These are phyloP conservation scores for Pocillopora damicornis DNA, from an alignment of 64 coral and sea anemone species.

Conservation along the genomic window DNA sequence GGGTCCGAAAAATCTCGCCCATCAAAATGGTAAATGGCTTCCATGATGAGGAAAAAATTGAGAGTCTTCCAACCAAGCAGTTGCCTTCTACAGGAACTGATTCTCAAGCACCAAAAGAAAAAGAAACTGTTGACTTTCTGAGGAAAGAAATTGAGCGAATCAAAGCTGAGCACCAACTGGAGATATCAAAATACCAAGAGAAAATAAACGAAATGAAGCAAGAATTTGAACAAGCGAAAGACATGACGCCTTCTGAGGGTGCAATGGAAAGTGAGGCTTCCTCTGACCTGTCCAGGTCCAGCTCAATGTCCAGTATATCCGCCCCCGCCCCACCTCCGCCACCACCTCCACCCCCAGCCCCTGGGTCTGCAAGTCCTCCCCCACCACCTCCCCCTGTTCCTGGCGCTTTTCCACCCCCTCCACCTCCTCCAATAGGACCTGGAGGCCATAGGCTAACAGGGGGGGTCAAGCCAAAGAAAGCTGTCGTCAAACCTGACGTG, in stretches of 20 bases:
- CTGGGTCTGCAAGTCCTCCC: conserved; percentile 26
- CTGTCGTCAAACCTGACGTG: conserved; percentile 78
- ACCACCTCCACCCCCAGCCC: conserved; percentile 60
- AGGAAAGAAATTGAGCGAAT: conserved; percentile 71
- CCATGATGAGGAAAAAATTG: neutral
- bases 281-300: conserved; percentile 23
- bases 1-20: neutral
- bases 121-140: conserved; percentile 42
- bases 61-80: neutral
- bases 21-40: conserved; percentile 17
- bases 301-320: conserved; percentile 29
- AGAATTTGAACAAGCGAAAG: conserved; percentile 63
- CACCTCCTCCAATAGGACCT: conserved; percentile 62
- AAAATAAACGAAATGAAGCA: conserved; percentile 70
- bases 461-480: conserved; percentile 62
- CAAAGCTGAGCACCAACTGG: conserved; percentile 49
- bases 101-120: neutral
- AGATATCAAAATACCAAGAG: conserved; percentile 63
- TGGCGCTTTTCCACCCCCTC: conserved; percentile 45
- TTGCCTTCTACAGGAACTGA: neutral
- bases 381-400: conserved; percentile 71
- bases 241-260: neutral
- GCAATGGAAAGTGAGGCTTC: conserved; percentile 25
- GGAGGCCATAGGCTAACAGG: conserved; percentile 11
- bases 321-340: conserved; percentile 46